Evolutionary conservation across 2,797 vertebrate species (phyloP).

Genomic region (Chromis chromis): DNA sequence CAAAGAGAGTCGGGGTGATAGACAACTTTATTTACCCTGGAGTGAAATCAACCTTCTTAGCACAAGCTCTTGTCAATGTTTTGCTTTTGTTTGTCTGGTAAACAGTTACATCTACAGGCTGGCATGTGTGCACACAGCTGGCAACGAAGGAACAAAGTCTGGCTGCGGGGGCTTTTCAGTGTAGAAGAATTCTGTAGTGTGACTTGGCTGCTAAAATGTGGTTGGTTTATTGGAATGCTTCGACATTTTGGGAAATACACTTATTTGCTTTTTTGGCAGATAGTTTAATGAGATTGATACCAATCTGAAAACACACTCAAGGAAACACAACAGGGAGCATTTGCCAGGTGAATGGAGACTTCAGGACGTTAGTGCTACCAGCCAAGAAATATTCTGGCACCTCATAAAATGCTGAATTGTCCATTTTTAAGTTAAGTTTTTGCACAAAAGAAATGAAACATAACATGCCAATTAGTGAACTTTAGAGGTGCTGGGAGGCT

Average conservation of each 20-base stretch:
- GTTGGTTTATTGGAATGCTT: background rate
- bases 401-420: background rate
- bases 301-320: background rate
- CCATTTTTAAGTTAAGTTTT: background rate
- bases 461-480: too few species aligned
- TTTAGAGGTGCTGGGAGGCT: too few species aligned
- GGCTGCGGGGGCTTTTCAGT: background rate
- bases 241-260: background rate
- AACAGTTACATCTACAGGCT: constrained; percentile 26
- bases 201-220: constrained; percentile 9
- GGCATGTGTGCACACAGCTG: constrained; percentile 11
- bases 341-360: background rate
- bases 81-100: constrained; percentile 34
- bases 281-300: background rate
- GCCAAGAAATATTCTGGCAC: background rate
- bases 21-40: constrained; percentile 36
- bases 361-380: background rate
- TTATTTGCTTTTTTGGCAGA: background rate
- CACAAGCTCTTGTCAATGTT: constrained; percentile 29
- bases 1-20: constrained; percentile 1
- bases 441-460: background rate
- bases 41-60: constrained; percentile 28
- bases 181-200: background rate
- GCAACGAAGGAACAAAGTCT: constrained; percentile 22
- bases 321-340: background rate